Conservation (phyloP, 2,113 vertebrate genomes). For the Amphilophus citrinellus region DNA sequence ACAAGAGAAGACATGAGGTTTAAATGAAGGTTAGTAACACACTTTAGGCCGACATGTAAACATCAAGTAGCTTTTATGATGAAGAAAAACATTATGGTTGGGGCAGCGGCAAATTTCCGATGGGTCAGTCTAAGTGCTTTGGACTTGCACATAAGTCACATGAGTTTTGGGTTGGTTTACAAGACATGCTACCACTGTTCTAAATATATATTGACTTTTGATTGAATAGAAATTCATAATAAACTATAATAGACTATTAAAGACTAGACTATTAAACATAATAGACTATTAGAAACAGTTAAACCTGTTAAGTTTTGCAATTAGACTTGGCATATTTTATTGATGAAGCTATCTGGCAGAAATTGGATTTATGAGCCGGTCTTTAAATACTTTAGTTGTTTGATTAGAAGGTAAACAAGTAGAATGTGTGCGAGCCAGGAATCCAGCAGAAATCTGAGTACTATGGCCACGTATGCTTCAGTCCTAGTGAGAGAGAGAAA, state of each 20-base stretch:
- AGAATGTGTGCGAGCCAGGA: not conserved
- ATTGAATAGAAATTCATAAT: not conserved
- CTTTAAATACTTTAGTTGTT: not conserved
- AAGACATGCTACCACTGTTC: not conserved
- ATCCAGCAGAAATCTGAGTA: not conserved
- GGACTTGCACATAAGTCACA: conserved; percentile 10
- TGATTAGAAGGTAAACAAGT: not conserved
- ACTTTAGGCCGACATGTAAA: conserved; percentile 4
- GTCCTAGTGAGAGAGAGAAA: not conserved
- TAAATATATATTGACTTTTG: not conserved
- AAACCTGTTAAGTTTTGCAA: not conserved
- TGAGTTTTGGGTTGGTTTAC: not conserved
- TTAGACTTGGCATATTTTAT: not conserved
- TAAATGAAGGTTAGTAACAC: conserved; percentile 28
- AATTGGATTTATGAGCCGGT: not conserved
- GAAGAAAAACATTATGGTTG: not conserved
- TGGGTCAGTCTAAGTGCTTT: conserved; percentile 31
- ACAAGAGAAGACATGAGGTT: conserved; percentile 3
- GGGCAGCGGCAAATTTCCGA: conserved; percentile 6
- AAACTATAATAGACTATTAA: not conserved
- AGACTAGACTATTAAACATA: not conserved
- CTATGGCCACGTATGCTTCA: not conserved
- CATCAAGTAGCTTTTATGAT: not conserved
- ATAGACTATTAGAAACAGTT: not conserved
- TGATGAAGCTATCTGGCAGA: not conserved